Conservation (phyloP, 2,888 invertebrate genomes). For the Sturmia bella region DNA sequence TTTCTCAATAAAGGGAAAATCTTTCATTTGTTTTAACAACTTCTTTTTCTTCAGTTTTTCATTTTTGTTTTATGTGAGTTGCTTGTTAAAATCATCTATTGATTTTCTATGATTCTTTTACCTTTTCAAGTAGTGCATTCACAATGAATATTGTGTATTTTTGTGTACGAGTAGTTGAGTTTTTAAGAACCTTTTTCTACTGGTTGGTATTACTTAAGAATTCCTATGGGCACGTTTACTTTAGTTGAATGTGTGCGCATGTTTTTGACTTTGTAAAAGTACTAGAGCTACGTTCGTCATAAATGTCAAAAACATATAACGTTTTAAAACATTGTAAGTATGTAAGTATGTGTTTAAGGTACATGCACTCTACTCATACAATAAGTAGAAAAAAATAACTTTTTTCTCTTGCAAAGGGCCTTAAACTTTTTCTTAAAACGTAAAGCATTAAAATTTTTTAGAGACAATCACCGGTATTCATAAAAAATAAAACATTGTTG, state of each 20-base stretch:
- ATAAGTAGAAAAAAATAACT: not conserved
- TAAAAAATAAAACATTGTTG: too few relatives aligned
- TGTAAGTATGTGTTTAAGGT: not conserved
- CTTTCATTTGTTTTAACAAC: slow-evolving; percentile 52
- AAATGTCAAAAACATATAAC: slow-evolving; percentile 68
- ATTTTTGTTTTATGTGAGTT: not conserved
- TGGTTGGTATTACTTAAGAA: slow-evolving; percentile 44
- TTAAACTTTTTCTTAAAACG: too few relatives aligned
- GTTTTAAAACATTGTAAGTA: slow-evolving; percentile 50
- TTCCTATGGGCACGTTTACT: slow-evolving; percentile 50
- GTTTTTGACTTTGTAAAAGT: not conserved
- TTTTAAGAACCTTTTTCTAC: slow-evolving; percentile 42
- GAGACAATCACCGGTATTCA: too few relatives aligned
- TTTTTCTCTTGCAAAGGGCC: too few relatives aligned
- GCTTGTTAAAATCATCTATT: slow-evolving; percentile 50
- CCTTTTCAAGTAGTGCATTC: slow-evolving; percentile 48
- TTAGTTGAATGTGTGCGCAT: slow-evolving; percentile 1
- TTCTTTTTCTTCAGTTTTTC: slow-evolving; percentile 7
- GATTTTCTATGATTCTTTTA: slow-evolving; percentile 42
- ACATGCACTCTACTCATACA: too few relatives aligned
- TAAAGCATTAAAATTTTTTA: too few relatives aligned
- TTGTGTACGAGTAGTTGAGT: slow-evolving; percentile 52
- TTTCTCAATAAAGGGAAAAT: slow-evolving; percentile 40
- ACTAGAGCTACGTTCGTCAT: slow-evolving; percentile 43
- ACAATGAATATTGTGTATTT: slow-evolving; percentile 29